Evolutionary conservation across 1,140 invertebrate genomes (phyloP).

Genomic region (Drosophila tropicalis): DNA sequence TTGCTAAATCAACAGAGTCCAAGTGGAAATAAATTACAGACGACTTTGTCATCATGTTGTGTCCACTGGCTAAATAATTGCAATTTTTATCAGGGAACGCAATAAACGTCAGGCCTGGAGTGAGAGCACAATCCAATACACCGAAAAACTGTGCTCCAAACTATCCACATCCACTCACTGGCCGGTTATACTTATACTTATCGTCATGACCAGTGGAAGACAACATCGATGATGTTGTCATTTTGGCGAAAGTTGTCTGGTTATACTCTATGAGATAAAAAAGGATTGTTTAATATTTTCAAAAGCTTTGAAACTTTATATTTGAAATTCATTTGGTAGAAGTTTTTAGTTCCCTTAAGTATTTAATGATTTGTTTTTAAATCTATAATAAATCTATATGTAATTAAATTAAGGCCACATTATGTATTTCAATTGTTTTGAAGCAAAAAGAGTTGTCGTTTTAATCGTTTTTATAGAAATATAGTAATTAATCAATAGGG

Average conservation of each 20-base stretch:
- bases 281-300: background rate
- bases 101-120: conserved; percentile 64
- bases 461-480: too few relatives aligned
- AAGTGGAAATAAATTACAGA: conserved; percentile 74
- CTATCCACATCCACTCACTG: conserved; percentile 38
- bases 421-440: too few relatives aligned
- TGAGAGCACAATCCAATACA: conserved; percentile 2
- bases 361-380: too few relatives aligned
- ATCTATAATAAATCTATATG: too few relatives aligned
- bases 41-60: conserved; percentile 71
- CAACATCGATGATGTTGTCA: conserved; percentile 51
- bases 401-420: too few relatives aligned
- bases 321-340: too few relatives aligned
- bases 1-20: conserved; percentile 58
- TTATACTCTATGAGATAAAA: background rate
- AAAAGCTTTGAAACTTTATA: background rate
- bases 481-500: too few relatives aligned
- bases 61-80: conserved; percentile 73
- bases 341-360: too few relatives aligned
- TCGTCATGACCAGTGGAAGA: conserved; percentile 55
- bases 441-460: too few relatives aligned
- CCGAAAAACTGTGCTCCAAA: conserved; percentile 30
- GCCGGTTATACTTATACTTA: conserved; percentile 66
- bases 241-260: conserved; percentile 41
- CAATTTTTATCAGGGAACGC: conserved; percentile 74